phyloP scores from a whole-genome alignment of 2,113 vertebrate genomes.

The Tor tambroides region DNA sequence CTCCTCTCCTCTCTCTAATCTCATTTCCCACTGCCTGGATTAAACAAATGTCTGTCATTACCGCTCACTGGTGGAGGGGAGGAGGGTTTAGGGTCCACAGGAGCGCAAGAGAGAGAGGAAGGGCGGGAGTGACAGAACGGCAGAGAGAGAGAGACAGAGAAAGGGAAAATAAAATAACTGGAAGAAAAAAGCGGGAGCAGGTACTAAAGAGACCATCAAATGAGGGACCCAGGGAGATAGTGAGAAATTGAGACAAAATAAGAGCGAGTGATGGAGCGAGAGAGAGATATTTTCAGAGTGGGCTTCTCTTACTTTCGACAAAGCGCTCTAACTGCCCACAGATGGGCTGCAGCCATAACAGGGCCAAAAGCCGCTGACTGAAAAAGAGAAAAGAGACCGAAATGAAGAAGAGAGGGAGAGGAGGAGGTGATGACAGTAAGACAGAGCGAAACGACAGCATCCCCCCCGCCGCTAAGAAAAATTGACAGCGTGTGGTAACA shows the following conservation, averaged over 20 bases:
- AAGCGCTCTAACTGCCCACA: conserved; percentile 10
- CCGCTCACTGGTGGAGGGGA: conserved; percentile 40
- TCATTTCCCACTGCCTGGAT: conserved; percentile 66
- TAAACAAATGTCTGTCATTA: conserved; percentile 72
- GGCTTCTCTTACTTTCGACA: conserved; percentile 7
- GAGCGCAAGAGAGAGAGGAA: not conserved
- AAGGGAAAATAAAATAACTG: conserved; percentile 22
- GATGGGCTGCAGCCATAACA: not conserved
- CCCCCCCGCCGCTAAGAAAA: conserved; percentile 3
- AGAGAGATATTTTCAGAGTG: conserved; percentile 9
- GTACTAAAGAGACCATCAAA: conserved; percentile 28
- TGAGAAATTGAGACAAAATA: conserved; percentile 27
- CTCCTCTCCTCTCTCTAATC: conserved; percentile 62
- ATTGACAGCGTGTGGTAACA: conserved; percentile 33
- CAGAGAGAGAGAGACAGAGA: conserved; percentile 16
- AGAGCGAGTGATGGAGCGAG: not conserved
- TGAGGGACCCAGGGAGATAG: conserved; percentile 24
- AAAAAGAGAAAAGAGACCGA: not conserved
- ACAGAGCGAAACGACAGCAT: not conserved
- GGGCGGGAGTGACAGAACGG: conserved; percentile 1
- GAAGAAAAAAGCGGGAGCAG: not conserved
- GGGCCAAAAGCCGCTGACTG: not conserved
- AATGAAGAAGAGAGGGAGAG: not conserved
- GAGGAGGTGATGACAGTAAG: not conserved
- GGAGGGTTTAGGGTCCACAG: conserved; percentile 35